Conservation (phyloP, 2,113 vertebrate genomes). For the Lota lota region DNA sequence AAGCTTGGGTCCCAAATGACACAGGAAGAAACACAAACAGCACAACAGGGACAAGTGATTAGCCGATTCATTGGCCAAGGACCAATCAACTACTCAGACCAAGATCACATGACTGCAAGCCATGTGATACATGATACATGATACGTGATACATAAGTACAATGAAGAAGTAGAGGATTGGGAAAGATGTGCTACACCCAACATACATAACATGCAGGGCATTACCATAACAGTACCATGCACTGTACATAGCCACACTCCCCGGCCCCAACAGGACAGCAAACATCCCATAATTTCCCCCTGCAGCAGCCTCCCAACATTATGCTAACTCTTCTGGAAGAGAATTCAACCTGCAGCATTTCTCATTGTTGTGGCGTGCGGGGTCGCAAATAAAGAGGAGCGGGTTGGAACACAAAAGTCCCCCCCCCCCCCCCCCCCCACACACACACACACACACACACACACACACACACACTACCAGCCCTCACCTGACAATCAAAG, state of each 20-base stretch:
- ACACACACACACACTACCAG: constrained; percentile 30
- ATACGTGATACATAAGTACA: too few relatives aligned
- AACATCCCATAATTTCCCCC: constrained; percentile 28
- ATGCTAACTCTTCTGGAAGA: constrained; percentile 68
- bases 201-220: not conserved
- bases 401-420: constrained; percentile 55
- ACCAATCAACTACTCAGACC: not conserved
- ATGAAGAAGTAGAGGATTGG: too few relatives aligned
- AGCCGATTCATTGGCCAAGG: too few relatives aligned
- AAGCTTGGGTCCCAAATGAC: too few relatives aligned
- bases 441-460: constrained; percentile 19
- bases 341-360: constrained; percentile 74
- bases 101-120: too few relatives aligned
- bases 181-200: too few relatives aligned
- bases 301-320: constrained; percentile 48
- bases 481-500: constrained; percentile 41
- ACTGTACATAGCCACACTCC: not conserved
- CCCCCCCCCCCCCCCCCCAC: too few relatives aligned
- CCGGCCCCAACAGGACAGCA: constrained; percentile 6
- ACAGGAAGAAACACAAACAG: too few relatives aligned
- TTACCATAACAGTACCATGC: not conserved
- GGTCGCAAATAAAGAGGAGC: constrained; percentile 52
- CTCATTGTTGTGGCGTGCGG: constrained; percentile 65
- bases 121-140: too few relatives aligned
- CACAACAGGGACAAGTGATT: too few relatives aligned